Percentiles rank a stretch among this genome's conserved stretches.
phyloP scores from a whole-genome alignment of 2,797 vertebrate genomes.

The Fistularia commersonii region DNA sequence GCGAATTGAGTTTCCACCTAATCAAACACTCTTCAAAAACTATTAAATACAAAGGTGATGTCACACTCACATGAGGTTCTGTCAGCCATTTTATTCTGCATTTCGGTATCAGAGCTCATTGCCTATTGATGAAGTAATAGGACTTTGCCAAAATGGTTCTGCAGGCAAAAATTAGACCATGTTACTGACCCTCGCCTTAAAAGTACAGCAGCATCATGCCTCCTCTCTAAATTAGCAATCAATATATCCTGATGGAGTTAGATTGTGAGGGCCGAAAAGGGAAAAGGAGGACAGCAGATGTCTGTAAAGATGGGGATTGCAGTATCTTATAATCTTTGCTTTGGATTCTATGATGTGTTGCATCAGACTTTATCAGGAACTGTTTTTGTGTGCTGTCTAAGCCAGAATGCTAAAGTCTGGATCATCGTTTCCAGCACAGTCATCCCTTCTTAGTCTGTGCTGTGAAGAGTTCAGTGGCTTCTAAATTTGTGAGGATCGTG shows the following conservation, averaged over 20 bases:
- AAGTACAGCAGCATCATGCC: constrained; percentile 46
- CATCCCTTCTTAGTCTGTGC: constrained; percentile 13
- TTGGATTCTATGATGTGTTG: constrained; percentile 10
- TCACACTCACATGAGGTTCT: constrained; percentile 29
- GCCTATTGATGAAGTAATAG: constrained; percentile 66
- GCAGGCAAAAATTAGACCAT: constrained; percentile 49
- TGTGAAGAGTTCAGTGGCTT: constrained; percentile 16
- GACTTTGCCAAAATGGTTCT: constrained; percentile 48
- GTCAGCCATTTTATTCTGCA: constrained; percentile 47
- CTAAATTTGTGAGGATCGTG: too few relatives aligned
- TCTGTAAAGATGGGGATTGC: constrained; percentile 20
- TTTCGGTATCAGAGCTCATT: constrained; percentile 50
- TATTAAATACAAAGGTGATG: constrained; percentile 62
- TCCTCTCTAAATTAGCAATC: constrained; percentile 36
- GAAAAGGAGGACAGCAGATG: constrained; percentile 28
- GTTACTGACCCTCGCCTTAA: constrained; percentile 44
- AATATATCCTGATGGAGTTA: constrained; percentile 37
- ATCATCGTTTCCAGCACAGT: constrained; percentile 12
- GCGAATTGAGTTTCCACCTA: constrained; percentile 43
- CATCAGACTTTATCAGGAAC: constrained; percentile 22
- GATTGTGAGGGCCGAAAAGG: constrained; percentile 28
- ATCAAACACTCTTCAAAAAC: constrained; percentile 65
- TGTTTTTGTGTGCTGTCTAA: constrained; percentile 25
- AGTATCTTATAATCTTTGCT: constrained; percentile 13
- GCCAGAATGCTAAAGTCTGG: constrained; percentile 5